A percentile compares a stretch with the other conserved stretches of the same genome.
Conservation (phyloP, 2,113 vertebrate species). For the Ictidomys tridecemlineatus region DNA sequence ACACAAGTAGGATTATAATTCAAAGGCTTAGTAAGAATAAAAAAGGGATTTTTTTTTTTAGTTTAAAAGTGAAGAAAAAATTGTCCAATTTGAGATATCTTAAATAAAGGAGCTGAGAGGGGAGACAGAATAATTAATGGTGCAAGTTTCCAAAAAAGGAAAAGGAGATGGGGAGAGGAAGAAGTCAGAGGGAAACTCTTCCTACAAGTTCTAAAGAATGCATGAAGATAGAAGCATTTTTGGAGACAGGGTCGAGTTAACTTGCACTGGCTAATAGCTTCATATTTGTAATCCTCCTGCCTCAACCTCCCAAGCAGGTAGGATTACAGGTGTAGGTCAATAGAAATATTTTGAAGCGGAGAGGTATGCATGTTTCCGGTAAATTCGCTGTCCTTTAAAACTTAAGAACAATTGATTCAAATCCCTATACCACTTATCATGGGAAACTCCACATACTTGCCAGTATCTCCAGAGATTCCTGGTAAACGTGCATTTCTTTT, state of each 20-base stretch:
- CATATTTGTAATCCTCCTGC: no score
- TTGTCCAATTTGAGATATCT: neutral
- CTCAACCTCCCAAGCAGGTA: no score
- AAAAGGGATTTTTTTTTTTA: neutral
- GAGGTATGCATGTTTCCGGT: neutral
- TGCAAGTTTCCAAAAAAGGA: neutral
- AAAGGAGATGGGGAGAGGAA: neutral
- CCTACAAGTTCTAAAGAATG: neutral
- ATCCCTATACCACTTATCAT: neutral
- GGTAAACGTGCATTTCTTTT: no score
- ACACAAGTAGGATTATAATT: neutral
- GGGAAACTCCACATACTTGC: neutral
- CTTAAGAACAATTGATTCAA: neutral
- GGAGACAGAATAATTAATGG: neutral
- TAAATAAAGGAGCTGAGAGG: neutral
- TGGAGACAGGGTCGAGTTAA: no score
- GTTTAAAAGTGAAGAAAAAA: no score
- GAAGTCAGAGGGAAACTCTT: neutral
- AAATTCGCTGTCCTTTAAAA: conserved; percentile 2
- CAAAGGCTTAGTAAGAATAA: neutral
- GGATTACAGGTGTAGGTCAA: no score
- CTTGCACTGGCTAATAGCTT: no score
- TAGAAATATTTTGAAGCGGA: neutral
- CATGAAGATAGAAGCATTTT: neutral
- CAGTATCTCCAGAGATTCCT: neutral